Evolutionary conservation across 1,140 invertebrate species (phyloP).

Genomic region (Drosophila seguyi): DNA sequence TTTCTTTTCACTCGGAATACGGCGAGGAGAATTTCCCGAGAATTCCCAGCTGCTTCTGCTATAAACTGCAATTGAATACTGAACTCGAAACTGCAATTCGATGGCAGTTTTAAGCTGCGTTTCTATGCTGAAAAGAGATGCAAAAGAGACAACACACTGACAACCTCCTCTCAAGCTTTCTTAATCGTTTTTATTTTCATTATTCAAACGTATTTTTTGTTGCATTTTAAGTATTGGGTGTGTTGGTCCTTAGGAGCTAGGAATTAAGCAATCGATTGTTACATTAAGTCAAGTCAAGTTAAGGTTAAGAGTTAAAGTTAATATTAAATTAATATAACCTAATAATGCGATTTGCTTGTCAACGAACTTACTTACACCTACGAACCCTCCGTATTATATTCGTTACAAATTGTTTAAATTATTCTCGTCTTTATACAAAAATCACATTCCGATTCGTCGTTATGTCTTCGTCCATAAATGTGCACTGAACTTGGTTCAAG

Average conservation of each 20-base stretch:
- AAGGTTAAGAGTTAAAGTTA: not conserved
- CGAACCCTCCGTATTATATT: conserved; percentile 28
- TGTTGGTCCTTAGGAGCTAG: conserved; percentile 47
- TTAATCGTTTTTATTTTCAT: conserved; percentile 39
- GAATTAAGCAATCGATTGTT: conserved; percentile 57
- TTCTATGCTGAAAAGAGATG: not conserved
- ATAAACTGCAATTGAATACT: conserved; percentile 21
- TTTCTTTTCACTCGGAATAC: not conserved
- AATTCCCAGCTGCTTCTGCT: not conserved
- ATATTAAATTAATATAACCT: conserved; percentile 33
- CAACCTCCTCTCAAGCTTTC: conserved; percentile 25
- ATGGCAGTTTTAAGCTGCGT: not conserved
- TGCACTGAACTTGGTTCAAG: conserved; percentile 45
- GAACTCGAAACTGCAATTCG: not conserved
- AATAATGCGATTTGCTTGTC: conserved; percentile 48
- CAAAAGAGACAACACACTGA: not conserved
- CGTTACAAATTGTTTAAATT: conserved; percentile 48
- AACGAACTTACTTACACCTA: conserved; percentile 68
- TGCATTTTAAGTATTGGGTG: conserved; percentile 39
- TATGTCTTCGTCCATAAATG: conserved; percentile 36
- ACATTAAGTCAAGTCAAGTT: conserved; percentile 41
- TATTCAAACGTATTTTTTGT: conserved; percentile 49
- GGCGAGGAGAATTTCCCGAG: not conserved
- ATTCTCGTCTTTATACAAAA: conserved; percentile 62
- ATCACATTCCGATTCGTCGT: conserved; percentile 69